Percentiles rank a stretch among this genome's conserved stretches.
phyloP scores from a whole-genome alignment of 2,888 invertebrate genomes.

The Lycia hirtaria region DNA sequence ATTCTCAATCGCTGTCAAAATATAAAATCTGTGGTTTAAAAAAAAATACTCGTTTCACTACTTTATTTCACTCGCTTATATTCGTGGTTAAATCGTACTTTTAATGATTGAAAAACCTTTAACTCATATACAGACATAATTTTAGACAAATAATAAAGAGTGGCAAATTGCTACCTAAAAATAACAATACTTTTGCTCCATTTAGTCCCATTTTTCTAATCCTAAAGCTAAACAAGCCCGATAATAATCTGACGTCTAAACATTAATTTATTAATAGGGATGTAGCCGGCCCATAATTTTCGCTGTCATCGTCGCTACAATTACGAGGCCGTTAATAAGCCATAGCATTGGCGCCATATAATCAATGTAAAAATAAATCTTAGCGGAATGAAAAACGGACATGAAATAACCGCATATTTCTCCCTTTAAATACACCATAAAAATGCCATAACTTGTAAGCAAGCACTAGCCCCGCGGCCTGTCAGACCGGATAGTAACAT shows the following conservation, averaged over 20 bases:
- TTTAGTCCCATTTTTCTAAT: conserved; percentile 30
- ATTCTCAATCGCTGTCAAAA: too few relatives aligned
- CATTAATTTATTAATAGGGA: conserved; percentile 61
- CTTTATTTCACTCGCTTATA: too few relatives aligned
- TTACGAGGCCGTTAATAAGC: conserved; percentile 78
- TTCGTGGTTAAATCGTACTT: too few relatives aligned
- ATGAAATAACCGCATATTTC: conserved; percentile 79
- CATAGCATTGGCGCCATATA: conserved; percentile 75
- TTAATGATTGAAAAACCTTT: too few relatives aligned
- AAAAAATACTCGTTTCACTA: too few relatives aligned
- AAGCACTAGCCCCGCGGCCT: conserved; percentile 71
- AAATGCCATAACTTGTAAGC: conserved; percentile 77
- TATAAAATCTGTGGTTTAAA: too few relatives aligned
- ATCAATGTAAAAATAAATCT: conserved; percentile 81
- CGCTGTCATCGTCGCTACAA: conserved; percentile 71
- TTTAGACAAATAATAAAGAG: too few relatives aligned
- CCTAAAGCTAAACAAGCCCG: conserved; percentile 25
- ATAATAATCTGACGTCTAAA: conserved; percentile 41
- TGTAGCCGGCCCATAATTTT: conserved; percentile 65
- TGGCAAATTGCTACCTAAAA: too few relatives aligned
- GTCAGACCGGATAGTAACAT: conserved; percentile 81
- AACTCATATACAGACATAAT: too few relatives aligned
- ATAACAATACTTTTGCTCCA: too few relatives aligned
- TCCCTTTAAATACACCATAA: conserved; percentile 78
- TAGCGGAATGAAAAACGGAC: conserved; percentile 76